A percentile compares a stretch with the other conserved stretches of the same genome.
Conservation (phyloP, 2,797 vertebrate genomes). For the Myiotriccus ornatus region DNA sequence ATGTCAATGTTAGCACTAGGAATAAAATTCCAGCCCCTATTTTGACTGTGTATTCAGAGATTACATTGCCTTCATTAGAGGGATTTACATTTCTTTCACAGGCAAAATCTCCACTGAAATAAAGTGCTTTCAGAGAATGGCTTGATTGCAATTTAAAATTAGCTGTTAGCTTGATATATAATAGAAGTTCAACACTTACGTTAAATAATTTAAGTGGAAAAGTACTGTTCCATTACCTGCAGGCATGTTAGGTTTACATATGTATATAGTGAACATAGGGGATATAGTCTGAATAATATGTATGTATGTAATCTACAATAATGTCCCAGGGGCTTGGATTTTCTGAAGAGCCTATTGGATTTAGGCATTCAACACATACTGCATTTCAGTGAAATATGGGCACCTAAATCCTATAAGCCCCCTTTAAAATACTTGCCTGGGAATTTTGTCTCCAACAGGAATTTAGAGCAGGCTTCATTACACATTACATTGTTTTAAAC, state of each 20-base stretch:
- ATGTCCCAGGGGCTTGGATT: slow-evolving; percentile 39
- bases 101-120: slow-evolving; percentile 41
- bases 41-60: slow-evolving; percentile 46
- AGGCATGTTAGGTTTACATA: slow-evolving; percentile 59
- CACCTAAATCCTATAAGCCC: slow-evolving; percentile 34
- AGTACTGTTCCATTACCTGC: slow-evolving; percentile 59
- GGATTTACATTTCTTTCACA: slow-evolving; percentile 56
- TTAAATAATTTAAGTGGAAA: slow-evolving; percentile 70
- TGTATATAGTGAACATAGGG: slow-evolving; percentile 44
- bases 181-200: slow-evolving; percentile 45
- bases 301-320: slow-evolving; percentile 23
- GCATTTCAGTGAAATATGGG: slow-evolving; percentile 33
- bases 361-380: slow-evolving; percentile 32
- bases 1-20: slow-evolving; percentile 29
- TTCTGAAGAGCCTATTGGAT: slow-evolving; percentile 46
- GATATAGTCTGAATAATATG: slow-evolving; percentile 45
- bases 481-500: slow-evolving; percentile 5
- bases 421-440: slow-evolving; percentile 31
- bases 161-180: slow-evolving; percentile 65
- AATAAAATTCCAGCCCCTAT: slow-evolving; percentile 40
- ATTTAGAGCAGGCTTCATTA: slow-evolving; percentile 25
- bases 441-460: slow-evolving; percentile 33
- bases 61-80: slow-evolving; percentile 46
- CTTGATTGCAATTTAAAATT: slow-evolving; percentile 68
- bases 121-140: slow-evolving; percentile 56